Conservation (phyloP, 2,888 invertebrate genomes). For the Drosophila multiciliata region DNA sequence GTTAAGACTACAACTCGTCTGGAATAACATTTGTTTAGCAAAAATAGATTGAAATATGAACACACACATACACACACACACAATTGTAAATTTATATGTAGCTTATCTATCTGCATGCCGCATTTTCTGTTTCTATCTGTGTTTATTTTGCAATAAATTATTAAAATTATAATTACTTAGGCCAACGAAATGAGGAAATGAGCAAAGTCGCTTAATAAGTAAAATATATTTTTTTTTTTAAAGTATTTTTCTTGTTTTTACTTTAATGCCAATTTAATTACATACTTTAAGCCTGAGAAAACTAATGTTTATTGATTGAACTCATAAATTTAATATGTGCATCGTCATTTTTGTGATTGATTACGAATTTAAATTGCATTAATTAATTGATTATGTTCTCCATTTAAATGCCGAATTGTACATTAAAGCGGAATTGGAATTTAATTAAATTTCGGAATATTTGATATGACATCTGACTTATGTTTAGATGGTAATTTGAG, state of each 20-base stretch:
- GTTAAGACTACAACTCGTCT: slow-evolving; percentile 27
- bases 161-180: slow-evolving; percentile 77
- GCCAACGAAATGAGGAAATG: slow-evolving; percentile 41
- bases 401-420: slow-evolving; percentile 18
- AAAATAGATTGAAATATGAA: slow-evolving; percentile 66
- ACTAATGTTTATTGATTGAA: slow-evolving; percentile 32
- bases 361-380: slow-evolving; percentile 42
- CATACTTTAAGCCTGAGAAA: slow-evolving; percentile 45
- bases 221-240: slow-evolving; percentile 23
- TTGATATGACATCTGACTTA: slow-evolving; percentile 20
- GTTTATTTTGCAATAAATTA: slow-evolving; percentile 73
- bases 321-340: not conserved
- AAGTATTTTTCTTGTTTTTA: slow-evolving; percentile 16
- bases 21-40: slow-evolving; percentile 66
- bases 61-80: slow-evolving; percentile 24
- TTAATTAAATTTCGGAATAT: not conserved
- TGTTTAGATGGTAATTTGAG: slow-evolving; percentile 33
- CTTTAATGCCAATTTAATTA: slow-evolving; percentile 77
- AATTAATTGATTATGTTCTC: slow-evolving; percentile 54
- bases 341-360: slow-evolving; percentile 50
- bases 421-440: not conserved
- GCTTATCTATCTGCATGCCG: slow-evolving; percentile 32
- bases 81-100: slow-evolving; percentile 21
- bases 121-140: slow-evolving; percentile 28
- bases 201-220: slow-evolving; percentile 27